phyloP scores from a whole-genome alignment of 2,797 vertebrate species.

The Harpagifer antarcticus region DNA sequence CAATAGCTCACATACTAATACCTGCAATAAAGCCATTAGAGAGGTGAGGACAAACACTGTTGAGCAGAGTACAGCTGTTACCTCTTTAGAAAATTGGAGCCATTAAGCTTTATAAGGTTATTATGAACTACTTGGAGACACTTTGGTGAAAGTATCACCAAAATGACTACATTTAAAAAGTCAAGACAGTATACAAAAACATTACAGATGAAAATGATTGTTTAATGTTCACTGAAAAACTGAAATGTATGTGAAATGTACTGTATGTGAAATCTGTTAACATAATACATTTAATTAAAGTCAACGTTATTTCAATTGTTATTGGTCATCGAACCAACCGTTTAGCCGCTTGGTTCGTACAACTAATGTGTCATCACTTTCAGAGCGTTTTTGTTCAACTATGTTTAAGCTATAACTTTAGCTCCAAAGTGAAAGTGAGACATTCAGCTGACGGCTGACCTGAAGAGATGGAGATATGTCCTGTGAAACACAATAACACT shows the following conservation, averaged over 20 bases:
- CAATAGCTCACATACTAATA: constrained; percentile 52
- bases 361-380: not conserved
- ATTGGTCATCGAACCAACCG: not conserved
- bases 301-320: no score
- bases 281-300: no score
- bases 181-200: not conserved
- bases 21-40: constrained; percentile 74
- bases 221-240: not conserved
- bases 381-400: not conserved
- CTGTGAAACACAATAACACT: not conserved
- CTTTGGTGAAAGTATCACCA: not conserved
- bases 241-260: no score
- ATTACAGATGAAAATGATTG: not conserved
- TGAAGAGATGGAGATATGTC: no score
- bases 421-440: not conserved
- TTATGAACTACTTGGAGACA: not conserved
- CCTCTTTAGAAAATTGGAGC: not conserved
- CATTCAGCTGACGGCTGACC: constrained; percentile 8
- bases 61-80: constrained; percentile 4
- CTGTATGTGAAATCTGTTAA: no score
- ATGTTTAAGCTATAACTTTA: not conserved
- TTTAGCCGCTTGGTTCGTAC: not conserved
- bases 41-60: constrained; percentile 11
- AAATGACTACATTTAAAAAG: not conserved
- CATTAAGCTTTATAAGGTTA: not conserved